These are phyloP conservation scores for Silurus lanzhouensis DNA, from an alignment of 2,797 vertebrate species.

Conservation along the genomic window DNA sequence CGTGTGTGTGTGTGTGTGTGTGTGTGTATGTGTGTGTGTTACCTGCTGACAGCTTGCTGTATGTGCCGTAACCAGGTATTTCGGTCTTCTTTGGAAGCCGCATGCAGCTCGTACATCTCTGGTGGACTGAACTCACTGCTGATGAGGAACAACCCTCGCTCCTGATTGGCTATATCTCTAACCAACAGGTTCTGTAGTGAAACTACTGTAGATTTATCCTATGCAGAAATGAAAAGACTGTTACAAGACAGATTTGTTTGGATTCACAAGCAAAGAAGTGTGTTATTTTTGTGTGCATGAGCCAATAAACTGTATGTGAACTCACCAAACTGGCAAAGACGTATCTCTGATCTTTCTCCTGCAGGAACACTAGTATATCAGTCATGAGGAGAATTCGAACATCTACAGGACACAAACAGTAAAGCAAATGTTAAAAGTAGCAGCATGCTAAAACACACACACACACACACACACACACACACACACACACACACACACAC, in stretches of 20 bases:
- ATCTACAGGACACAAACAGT: slow-evolving; percentile 63
- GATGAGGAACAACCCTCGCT: slow-evolving; percentile 92
- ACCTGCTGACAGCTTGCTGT: slow-evolving; percentile 83
- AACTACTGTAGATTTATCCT: slow-evolving; percentile 89
- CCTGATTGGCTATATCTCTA: slow-evolving; percentile 93
- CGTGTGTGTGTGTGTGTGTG: not conserved
- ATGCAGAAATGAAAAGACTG: slow-evolving; percentile 1
- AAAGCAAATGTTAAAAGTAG: slow-evolving; percentile 52
- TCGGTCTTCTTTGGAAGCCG: slow-evolving; percentile 82
- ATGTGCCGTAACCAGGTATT: slow-evolving; percentile 87
- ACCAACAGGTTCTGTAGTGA: slow-evolving; percentile 88
- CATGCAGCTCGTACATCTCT: slow-evolving; percentile 92
- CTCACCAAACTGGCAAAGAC: slow-evolving; percentile 81
- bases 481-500: not conserved
- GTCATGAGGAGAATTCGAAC: slow-evolving; percentile 80
- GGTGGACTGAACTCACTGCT: slow-evolving; percentile 82
- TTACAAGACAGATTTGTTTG: not conserved
- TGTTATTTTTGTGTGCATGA: slow-evolving; percentile 11
- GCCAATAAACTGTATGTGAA: not conserved
- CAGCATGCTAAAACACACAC: not conserved
- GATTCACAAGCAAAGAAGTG: not conserved
- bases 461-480: slow-evolving; percentile 15
- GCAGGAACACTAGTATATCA: slow-evolving; percentile 81
- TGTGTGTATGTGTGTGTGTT: slow-evolving; percentile 44
- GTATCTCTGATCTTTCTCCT: slow-evolving; percentile 86